These are phyloP conservation scores for Chiloscyllium punctatum DNA, from an alignment of 2,797 vertebrate species.

Conservation along the genomic window DNA sequence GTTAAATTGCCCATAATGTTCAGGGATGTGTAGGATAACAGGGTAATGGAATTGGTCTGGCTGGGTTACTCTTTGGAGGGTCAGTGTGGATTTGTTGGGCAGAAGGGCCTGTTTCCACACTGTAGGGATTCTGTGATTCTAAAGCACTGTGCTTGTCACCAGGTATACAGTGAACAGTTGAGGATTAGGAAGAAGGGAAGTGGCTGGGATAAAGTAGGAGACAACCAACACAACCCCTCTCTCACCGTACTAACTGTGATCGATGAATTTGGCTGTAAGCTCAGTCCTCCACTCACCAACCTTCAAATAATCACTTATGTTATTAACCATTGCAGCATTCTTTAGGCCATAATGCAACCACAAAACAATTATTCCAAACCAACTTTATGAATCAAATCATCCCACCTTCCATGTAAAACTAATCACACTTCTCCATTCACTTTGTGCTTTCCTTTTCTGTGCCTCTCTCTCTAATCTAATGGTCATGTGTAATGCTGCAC, in stretches of 20 bases:
- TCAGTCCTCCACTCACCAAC: not conserved
- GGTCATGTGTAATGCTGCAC: not conserved
- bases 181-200: not conserved
- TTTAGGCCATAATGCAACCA: not conserved
- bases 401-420: no score
- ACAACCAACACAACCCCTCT: not conserved
- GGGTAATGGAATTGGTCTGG: no score
- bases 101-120: no score
- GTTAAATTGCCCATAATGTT: no score
- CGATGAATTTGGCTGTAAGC: not conserved
- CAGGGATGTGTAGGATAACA: no score
- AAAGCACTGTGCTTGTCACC: not conserved
- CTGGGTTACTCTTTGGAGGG: no score
- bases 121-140: no score
- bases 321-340: not conserved
- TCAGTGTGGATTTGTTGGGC: no score
- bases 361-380: no score
- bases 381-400: not conserved
- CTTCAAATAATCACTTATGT: not conserved
- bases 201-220: not conserved
- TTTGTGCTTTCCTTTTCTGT: not conserved
- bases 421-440: not conserved
- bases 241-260: not conserved
- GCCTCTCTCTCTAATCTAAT: not conserved
- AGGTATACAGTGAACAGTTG: not conserved